phyloP scores from a whole-genome alignment of 2,888 invertebrate species.

The Hyposoter didymator region DNA sequence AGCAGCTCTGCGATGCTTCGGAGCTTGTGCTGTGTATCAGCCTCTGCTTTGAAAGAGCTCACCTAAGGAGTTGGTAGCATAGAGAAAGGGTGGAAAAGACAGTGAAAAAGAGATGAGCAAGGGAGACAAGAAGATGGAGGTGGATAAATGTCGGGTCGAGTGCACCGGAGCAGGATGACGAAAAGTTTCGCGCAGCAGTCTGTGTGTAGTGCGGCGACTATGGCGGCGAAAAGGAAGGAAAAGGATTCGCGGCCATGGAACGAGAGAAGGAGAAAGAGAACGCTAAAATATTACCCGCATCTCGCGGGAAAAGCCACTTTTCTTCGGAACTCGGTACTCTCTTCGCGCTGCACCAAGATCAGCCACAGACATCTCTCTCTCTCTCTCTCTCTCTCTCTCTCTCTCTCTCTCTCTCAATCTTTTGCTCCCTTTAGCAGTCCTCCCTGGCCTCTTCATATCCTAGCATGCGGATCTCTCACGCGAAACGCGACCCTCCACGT shows the following conservation, averaged over 20 bases:
- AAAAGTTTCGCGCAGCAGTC: slow-evolving; percentile 73
- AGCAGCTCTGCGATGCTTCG: slow-evolving; percentile 27
- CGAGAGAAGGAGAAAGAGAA: slow-evolving; percentile 57
- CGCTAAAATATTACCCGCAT: slow-evolving; percentile 79
- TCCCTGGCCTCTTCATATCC: slow-evolving; percentile 31
- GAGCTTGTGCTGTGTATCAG: slow-evolving; percentile 47
- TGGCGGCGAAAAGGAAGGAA: slow-evolving; percentile 59
- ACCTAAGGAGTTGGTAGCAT: slow-evolving; percentile 4
- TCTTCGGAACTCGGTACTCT: slow-evolving; percentile 71
- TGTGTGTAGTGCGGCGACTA: slow-evolving; percentile 66
- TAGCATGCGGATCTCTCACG: slow-evolving; percentile 45
- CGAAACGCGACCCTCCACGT: slow-evolving; percentile 41
- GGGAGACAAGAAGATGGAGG: slow-evolving; percentile 10
- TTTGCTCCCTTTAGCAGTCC: slow-evolving; percentile 20
- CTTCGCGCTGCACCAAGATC: slow-evolving; percentile 54
- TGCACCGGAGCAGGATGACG: slow-evolving; percentile 68
- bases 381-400: slow-evolving; percentile 21
- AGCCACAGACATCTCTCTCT: slow-evolving; percentile 33
- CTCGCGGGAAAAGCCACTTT: slow-evolving; percentile 75
- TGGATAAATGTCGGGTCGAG: slow-evolving; percentile 44
- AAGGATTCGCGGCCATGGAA: background rate
- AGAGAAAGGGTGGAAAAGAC: slow-evolving; percentile 14
- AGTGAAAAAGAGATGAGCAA: background rate
- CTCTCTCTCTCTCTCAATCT: background rate
- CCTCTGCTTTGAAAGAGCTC: slow-evolving; percentile 28